Base-by-base conservation (phyloP, 2,888 invertebrate genomes). In the Parnassius smintheus region DNA sequence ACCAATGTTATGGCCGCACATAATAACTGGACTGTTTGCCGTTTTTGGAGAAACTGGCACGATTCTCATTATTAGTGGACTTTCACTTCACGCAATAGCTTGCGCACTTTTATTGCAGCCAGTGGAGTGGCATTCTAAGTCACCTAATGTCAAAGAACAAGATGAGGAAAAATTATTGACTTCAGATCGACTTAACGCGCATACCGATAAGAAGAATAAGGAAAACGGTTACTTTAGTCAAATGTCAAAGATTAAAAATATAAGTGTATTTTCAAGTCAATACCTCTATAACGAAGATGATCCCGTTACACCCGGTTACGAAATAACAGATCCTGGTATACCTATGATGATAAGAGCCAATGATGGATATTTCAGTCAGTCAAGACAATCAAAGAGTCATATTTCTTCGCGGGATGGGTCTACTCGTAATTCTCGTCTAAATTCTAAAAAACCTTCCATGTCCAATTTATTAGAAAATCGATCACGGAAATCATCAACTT, bases 61-160 rank as follows among this genome's bases (percentile, higher is more conserved):
- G 0, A 91, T 95, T 56, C 80, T 96, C 13, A 88, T 96, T 42
- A 93, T 95, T 70, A 92, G 94, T 18, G 95, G 93, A 3, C 90
- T 96, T 63, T 92, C 95, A 1, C 83, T 95, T 60, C 95, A 96
- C 75, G 93, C 95, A 0, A 82, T 95, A 57, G 94, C 94, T 41
- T 94, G 94, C 69, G 93, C 95, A 2, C 85, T 95, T 63, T 81
- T 96, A 59, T 84, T 96, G 52, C 96, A 96, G 75, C 96, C 96
- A 2, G 95, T 96, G 0, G 94, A 94, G 78, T 95, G 94, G 95
- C 96, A 96, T 76, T 86, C 93, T 3, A 93, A 93, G 75, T 89
- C 85, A 71, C 77, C 80, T 65, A 68, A 66, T 4, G 46, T 68
- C n/a, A 78, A 82, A 64, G 72, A 73, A 57, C 68, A 72, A 61